Evolutionary conservation across 2,113 vertebrate genomes (phyloP).

Genomic region (Charadrius vociferus): DNA sequence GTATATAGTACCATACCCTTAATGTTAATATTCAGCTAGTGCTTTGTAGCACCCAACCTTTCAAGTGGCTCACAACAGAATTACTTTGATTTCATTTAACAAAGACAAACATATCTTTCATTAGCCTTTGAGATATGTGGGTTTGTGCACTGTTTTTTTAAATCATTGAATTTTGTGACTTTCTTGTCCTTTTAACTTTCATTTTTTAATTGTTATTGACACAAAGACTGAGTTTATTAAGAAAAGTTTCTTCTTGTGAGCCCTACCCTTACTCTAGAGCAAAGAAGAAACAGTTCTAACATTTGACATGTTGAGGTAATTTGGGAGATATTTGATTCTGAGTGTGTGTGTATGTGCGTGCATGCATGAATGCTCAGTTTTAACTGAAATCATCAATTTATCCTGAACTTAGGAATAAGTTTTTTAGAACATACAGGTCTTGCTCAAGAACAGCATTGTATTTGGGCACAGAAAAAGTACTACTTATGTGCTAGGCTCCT

Average conservation of each 20-base stretch:
- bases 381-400: neutral
- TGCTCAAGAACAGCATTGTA: neutral
- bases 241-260: neutral
- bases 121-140: neutral
- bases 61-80: neutral
- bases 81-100: constrained; percentile 17
- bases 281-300: neutral
- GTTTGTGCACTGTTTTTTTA: neutral
- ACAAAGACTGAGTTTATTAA: neutral
- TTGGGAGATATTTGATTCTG: neutral
- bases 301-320: neutral
- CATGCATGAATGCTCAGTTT: neutral
- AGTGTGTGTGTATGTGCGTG: neutral
- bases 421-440: neutral
- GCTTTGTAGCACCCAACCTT: constrained; percentile 15
- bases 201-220: neutral
- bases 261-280: neutral
- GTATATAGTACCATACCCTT: neutral
- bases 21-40: neutral
- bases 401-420: neutral
- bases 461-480: neutral
- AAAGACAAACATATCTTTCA: neutral
- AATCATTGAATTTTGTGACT: neutral
- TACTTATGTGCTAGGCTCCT: neutral
- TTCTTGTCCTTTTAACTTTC: neutral